phyloP scores from a whole-genome alignment of 2,113 vertebrate genomes.

The Lepus americanus region DNA sequence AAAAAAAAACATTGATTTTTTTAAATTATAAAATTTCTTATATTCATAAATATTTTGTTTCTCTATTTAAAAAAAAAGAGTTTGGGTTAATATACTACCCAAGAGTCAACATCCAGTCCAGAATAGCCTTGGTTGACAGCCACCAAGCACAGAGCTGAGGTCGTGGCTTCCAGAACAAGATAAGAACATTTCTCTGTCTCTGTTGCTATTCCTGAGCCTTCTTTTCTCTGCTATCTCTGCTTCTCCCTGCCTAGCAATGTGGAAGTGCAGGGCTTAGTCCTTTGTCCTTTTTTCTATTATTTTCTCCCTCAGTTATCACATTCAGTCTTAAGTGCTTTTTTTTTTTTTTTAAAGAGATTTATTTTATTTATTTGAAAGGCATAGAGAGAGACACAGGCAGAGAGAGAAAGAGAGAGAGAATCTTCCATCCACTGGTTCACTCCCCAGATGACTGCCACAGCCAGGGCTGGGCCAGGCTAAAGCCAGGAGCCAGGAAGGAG shows the following conservation, averaged over 20 bases:
- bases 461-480: no score
- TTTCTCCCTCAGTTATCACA: not conserved
- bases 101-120: not conserved
- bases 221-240: not conserved
- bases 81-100: not conserved
- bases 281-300: not conserved
- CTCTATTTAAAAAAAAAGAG: not conserved
- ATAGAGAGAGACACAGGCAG: no score
- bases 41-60: slow-evolving; percentile 6
- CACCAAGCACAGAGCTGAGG: not conserved
- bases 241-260: not conserved
- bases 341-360: no score
- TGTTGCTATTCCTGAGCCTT: not conserved
- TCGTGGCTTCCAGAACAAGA: not conserved
- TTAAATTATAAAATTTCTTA: not conserved
- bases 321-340: not conserved
- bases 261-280: not conserved
- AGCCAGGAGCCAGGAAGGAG: no score
- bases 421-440: no score
- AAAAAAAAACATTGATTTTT: not conserved
- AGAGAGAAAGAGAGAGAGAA: no score
- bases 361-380: no score
- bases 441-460: no score
- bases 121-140: not conserved
- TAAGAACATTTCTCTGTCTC: not conserved